Conservation (phyloP, 2,113 vertebrate species). For the Sialia sialis region DNA sequence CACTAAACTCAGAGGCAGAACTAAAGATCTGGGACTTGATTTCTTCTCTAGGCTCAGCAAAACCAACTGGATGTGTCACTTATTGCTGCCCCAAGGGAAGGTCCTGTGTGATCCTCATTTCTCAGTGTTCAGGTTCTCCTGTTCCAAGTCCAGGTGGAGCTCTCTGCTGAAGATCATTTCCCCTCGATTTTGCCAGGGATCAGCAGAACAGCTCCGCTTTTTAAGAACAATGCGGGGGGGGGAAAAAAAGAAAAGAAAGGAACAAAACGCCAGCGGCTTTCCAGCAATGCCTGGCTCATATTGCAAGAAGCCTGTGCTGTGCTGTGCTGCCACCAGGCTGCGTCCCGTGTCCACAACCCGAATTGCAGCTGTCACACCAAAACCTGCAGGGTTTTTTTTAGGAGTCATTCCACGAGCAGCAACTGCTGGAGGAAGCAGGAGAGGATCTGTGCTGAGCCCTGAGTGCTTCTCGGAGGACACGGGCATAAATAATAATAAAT, state of each 20-base stretch:
- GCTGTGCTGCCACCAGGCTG: conserved; percentile 8
- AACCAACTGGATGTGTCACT: not conserved
- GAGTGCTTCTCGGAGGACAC: not conserved
- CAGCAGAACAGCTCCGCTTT: not conserved
- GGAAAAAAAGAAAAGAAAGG: not conserved
- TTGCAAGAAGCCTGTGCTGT: rapidly evolving
- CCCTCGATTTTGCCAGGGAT: conserved; percentile 26
- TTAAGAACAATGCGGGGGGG: not conserved
- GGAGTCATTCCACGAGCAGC: rapidly evolving
- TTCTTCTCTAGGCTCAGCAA: not conserved
- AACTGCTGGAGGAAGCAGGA: rapidly evolving
- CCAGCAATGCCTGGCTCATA: not conserved
- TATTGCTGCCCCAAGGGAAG: not conserved
- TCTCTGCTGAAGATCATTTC: not conserved
- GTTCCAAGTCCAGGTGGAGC: not conserved
- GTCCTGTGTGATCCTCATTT: not conserved
- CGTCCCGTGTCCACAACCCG: rapidly evolving
- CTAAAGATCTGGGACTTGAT: not conserved
- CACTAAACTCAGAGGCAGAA: not conserved
- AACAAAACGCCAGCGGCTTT: not conserved
- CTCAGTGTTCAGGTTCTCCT: not conserved
- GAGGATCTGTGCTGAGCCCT: not conserved
- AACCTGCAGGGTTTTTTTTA: rapidly evolving
- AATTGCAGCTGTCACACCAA: rapidly evolving
- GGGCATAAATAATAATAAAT: too few species aligned